Percentiles rank a stretch among this genome's conserved stretches.
phyloP scores from a whole-genome alignment of 2,113 vertebrate genomes.

The Vicugna pacos region DNA sequence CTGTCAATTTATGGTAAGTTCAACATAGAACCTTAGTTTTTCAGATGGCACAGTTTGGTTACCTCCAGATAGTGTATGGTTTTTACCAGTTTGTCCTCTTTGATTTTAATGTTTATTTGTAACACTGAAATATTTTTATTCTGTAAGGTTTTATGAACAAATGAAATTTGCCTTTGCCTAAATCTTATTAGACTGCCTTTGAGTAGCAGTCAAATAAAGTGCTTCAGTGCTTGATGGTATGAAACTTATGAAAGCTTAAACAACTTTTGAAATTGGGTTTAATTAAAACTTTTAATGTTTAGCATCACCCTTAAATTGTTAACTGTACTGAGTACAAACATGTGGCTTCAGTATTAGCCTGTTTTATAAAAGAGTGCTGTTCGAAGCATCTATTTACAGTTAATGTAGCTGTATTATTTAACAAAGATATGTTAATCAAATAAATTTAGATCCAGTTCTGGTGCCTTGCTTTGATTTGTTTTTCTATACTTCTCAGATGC shows the following conservation, averaged over 20 bases:
- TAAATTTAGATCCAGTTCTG: background rate
- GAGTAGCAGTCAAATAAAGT: background rate
- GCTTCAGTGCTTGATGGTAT: constrained; percentile 42
- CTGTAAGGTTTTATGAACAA: background rate
- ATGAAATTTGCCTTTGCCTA: constrained; percentile 10
- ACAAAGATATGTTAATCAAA: background rate
- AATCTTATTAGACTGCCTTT: background rate
- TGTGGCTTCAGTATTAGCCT: background rate
- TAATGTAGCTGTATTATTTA: background rate
- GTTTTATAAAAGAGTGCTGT: background rate
- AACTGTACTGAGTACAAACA: background rate
- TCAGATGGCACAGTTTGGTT: background rate
- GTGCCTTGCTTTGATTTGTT: background rate
- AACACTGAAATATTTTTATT: constrained; percentile 6
- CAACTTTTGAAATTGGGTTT: background rate
- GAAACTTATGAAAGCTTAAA: constrained; percentile 15
- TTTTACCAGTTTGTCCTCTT: constrained; percentile 15
- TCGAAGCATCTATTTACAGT: background rate
- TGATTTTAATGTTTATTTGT: background rate
- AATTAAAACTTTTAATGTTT: background rate
- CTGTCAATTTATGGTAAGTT: background rate
- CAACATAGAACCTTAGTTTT: background rate
- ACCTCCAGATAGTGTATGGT: background rate
- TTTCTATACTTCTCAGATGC: background rate
- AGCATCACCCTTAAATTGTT: background rate